Conservation (phyloP, 1,140 invertebrate species). For the Heterodera carotae region DNA sequence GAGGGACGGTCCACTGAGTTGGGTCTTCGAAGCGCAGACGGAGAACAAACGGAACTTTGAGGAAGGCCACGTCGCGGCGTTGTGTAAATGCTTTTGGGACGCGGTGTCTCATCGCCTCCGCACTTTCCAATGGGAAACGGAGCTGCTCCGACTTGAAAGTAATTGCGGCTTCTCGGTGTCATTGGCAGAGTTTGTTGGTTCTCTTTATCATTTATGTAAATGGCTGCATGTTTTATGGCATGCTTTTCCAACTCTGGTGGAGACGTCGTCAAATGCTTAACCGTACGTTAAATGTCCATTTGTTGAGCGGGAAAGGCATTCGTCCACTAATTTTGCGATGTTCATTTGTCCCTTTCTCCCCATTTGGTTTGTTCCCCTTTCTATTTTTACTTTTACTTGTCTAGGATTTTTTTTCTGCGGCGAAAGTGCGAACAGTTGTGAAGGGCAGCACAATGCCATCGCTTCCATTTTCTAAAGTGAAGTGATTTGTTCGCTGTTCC, state of each 20-base stretch:
- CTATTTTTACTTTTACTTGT: background rate
- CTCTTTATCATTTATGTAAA: conserved; percentile 26
- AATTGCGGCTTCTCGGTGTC: background rate
- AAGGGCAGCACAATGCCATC: conserved; percentile 13
- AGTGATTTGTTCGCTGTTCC: background rate
- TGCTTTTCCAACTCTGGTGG: background rate
- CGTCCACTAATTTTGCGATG: no score
- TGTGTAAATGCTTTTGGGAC: conserved; percentile 34
- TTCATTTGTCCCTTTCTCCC: no score
- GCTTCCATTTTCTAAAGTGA: conserved; percentile 10
- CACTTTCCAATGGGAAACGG: background rate
- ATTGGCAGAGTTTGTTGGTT: conserved; percentile 27
- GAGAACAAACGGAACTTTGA: background rate
- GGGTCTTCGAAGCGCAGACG: conserved; percentile 14
- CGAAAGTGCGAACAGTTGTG: background rate
- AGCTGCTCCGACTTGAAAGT: background rate
- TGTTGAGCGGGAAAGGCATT: no score
- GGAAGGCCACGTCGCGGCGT: conserved; percentile 32
- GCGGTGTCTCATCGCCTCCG: conserved; percentile 14
- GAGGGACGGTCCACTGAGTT: conserved; percentile 31
- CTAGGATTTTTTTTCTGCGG: background rate
- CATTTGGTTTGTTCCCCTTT: background rate
- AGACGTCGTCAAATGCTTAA: background rate
- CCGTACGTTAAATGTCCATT: no score
- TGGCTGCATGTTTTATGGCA: background rate